A percentile compares a stretch with the other conserved stretches of the same genome.
phyloP scores from a whole-genome alignment of 2,113 vertebrate genomes.

The Rhinopomastus cyanomelas region DNA sequence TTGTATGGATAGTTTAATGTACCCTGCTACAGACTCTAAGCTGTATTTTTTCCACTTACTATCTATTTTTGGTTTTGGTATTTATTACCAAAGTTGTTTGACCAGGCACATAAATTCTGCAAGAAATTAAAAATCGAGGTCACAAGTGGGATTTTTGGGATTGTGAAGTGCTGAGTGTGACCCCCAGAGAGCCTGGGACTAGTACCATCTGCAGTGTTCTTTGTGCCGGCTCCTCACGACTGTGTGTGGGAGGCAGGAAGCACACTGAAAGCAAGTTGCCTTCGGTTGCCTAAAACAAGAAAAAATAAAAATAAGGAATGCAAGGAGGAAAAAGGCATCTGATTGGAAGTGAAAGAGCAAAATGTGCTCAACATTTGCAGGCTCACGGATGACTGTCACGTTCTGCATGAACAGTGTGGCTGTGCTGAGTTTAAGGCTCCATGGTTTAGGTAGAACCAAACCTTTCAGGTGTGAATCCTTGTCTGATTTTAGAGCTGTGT shows the following conservation, averaged over 20 bases:
- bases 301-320: neutral
- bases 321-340: neutral
- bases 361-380: neutral
- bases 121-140: neutral
- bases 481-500: neutral
- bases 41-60: neutral
- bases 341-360: neutral
- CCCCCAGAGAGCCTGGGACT: neutral
- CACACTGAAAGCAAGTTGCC: neutral
- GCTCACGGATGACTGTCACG: neutral
- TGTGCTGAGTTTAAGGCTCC: neutral
- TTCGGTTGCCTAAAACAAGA: neutral
- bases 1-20: neutral
- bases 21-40: neutral
- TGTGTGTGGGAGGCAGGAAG: constrained; percentile 37
- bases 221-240: neutral
- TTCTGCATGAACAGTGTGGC: neutral
- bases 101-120: neutral
- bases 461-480: neutral
- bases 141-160: neutral
- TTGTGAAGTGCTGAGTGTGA: neutral
- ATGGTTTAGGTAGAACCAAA: neutral
- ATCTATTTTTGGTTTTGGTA: neutral
- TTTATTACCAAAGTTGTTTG: neutral
- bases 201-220: neutral